Evolutionary conservation across 2,797 vertebrate species (phyloP).

Genomic region (Bradypus variegatus): DNA sequence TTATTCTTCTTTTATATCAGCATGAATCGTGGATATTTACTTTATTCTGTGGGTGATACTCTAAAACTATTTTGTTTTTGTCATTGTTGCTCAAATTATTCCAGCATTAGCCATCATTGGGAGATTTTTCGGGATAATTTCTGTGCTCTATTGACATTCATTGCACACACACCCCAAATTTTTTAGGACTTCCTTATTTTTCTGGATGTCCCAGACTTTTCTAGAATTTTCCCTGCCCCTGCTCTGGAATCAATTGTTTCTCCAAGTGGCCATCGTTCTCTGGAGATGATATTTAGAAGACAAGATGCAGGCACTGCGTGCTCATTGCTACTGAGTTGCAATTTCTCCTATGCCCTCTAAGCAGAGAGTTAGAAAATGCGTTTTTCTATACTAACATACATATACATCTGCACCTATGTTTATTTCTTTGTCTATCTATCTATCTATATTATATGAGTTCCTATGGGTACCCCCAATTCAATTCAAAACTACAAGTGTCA

Average conservation of each 20-base stretch:
- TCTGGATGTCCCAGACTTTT: background rate
- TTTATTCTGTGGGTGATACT: background rate
- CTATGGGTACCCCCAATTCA: background rate
- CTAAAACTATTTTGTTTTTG: background rate
- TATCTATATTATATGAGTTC: background rate
- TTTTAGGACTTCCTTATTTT: background rate
- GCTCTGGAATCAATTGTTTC: background rate
- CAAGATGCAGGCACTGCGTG: background rate
- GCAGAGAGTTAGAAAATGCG: background rate
- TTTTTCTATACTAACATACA: background rate
- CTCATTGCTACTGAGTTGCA: background rate
- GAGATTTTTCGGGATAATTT: background rate
- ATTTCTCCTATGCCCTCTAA: background rate
- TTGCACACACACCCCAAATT: background rate
- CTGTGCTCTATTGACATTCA: background rate
- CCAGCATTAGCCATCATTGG: background rate
- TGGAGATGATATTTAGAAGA: background rate
- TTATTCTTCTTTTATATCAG: background rate
- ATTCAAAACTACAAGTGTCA: background rate
- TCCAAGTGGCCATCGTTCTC: background rate
- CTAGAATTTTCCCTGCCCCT: background rate
- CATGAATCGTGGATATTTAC: background rate
- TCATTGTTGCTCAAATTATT: background rate
- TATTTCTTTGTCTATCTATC: background rate
- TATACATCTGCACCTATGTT: background rate